Conservation (phyloP, 2,888 invertebrate species). For the Andrena dorsata region DNA sequence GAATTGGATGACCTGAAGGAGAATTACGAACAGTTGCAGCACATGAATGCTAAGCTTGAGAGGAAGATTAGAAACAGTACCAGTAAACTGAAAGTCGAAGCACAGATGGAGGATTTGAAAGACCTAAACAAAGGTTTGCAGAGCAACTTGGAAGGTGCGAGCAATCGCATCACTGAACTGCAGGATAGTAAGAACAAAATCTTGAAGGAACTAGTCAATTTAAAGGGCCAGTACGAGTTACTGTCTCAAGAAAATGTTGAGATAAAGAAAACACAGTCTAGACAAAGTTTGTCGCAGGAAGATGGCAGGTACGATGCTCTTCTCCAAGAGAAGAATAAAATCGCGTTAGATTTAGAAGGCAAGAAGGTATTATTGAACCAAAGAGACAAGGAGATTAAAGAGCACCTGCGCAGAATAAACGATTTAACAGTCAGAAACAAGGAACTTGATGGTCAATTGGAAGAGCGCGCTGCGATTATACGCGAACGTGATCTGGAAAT, state of each 20-base stretch:
- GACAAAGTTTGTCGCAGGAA: conserved; percentile 55
- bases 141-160: conserved; percentile 81
- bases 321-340: conserved; percentile 74
- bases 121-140: conserved; percentile 79
- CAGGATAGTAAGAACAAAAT: conserved; percentile 77
- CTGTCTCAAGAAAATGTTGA: conserved; percentile 73
- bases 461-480: conserved; percentile 71
- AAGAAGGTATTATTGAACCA: conserved; percentile 82
- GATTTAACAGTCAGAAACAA: conserved; percentile 82
- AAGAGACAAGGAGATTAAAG: conserved; percentile 83
- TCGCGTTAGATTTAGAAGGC: conserved; percentile 84
- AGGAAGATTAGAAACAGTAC: conserved; percentile 84
- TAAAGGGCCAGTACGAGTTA: conserved; percentile 70
- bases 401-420: conserved; percentile 84
- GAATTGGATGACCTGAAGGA: conserved; percentile 85
- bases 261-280: conserved; percentile 66
- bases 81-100: conserved; percentile 83
- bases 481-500: conserved; percentile 59
- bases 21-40: conserved; percentile 85
- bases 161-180: conserved; percentile 79
- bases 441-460: conserved; percentile 86
- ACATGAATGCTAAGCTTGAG: conserved; percentile 83
- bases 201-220: conserved; percentile 70
- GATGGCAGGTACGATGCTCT: conserved; percentile 73
- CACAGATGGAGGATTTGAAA: conserved; percentile 78